A percentile compares a stretch with the other conserved stretches of the same genome.
Conservation (phyloP, 2,797 vertebrate genomes). For the Trachops cirrhosus region DNA sequence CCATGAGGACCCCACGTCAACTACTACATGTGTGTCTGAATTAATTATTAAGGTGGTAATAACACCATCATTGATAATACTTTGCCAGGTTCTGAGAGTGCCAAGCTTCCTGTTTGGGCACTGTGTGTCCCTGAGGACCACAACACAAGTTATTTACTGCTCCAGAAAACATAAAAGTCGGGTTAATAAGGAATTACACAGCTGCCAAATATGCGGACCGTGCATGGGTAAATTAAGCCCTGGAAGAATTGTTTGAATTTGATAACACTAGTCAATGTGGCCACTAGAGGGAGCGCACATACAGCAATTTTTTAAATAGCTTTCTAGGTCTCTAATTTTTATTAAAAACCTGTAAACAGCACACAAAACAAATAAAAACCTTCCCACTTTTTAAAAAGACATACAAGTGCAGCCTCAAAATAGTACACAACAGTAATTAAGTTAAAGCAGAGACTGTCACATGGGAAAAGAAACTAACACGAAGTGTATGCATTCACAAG, state of each 20-base stretch:
- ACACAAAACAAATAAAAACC: background rate
- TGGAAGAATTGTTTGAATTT: background rate
- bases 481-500: background rate
- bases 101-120: background rate
- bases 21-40: background rate
- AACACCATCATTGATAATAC: background rate
- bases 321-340: background rate
- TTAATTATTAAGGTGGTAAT: background rate
- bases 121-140: background rate
- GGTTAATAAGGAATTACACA: background rate
- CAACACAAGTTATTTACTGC: background rate
- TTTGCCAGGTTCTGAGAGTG: background rate
- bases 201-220: background rate
- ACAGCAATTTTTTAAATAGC: background rate
- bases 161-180: background rate
- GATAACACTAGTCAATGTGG: background rate
- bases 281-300: conserved; percentile 59
- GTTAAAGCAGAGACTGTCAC: background rate
- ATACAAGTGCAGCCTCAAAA: background rate
- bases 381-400: background rate
- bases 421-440: background rate
- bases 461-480: background rate
- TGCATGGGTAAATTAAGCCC: background rate
- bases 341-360: background rate
- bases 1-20: background rate